Evolutionary conservation across 92 coral and sea anemone species (phyloP), one percentile per base, ranked within the genome.

Genomic region (Metridium senile): DNA sequence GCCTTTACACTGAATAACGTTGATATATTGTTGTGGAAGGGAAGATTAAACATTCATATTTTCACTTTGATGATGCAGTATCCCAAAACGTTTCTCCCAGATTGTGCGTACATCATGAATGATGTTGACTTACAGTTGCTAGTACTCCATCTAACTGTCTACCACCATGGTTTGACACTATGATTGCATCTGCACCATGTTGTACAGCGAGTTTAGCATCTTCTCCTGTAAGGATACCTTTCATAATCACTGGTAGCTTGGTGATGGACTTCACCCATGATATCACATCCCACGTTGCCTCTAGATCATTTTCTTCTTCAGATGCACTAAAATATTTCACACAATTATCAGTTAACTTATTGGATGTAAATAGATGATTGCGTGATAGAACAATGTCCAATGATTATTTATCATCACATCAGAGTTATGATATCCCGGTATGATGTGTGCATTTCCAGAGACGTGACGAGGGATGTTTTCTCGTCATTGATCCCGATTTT

Each of bases 81-180:
- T n/a, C n/a, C 49, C 6, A 6, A 39, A 39, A 4, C 13, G 49
- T 39, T 39, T 39, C 49, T 6, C 13, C 8, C 8, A 4, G 6
- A 39, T 4, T 39, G 49, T 39, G 49, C 49, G 49, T 4, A 4
- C 49, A 4, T 39, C 49, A 39, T 39, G 13, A 6, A 39, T 13
- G 49, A 13, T 10, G 17, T 9, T 54, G 46, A 30, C 62, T 46
- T 71, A 91, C 97, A 30, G 90, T 74, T 52, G 93, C 87, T 26
- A 74, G 79, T 47, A 84, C 97, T 57, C 88, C 86, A 79, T 91
- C 93, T 35, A 92, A 80, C 77, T 92, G 97, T 57, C 97, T 72
- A 43, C 93, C 97, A 8, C 97, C 97, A 65, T 92, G 97, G 72
- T 92, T 92, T 27, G 97, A 89, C 47, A 92, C 93, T 19, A 88